Percentiles rank a stretch among this genome's conserved stretches.
Conservation (phyloP, 30 jellyfish, hydroid and myxozoan genomes). For the Chironex yamaguchii region DNA sequence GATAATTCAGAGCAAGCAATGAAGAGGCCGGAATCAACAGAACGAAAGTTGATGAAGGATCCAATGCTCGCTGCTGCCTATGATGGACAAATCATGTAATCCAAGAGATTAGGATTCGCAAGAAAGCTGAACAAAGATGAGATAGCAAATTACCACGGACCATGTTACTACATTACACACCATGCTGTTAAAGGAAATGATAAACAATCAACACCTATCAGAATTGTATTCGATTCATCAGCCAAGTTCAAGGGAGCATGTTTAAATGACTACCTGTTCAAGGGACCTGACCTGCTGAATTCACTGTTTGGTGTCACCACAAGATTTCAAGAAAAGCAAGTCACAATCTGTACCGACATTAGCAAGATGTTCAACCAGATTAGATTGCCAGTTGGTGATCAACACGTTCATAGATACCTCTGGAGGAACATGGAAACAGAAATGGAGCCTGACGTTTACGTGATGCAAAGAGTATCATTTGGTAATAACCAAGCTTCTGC, state of each 20-base stretch:
- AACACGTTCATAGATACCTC: conserved; percentile 70
- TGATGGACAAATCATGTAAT: not conserved
- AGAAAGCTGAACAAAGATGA: conserved; percentile 1
- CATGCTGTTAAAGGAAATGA: conserved; percentile 21
- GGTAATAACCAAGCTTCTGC: conserved; percentile 79
- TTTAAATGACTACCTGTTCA: not conserved
- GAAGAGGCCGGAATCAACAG: not conserved
- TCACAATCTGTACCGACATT: conserved; percentile 60
- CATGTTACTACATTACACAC: conserved; percentile 16
- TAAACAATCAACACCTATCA: not conserved
- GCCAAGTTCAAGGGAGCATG: conserved; percentile 10
- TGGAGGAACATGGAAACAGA: conserved; percentile 64
- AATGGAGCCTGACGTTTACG: conserved; percentile 46
- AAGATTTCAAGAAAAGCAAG: conserved; percentile 70
- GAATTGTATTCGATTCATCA: conserved; percentile 9
- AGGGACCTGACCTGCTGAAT: conserved; percentile 36
- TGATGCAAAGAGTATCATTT: conserved; percentile 44
- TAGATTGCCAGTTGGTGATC: conserved; percentile 62
- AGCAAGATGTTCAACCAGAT: conserved; percentile 59
- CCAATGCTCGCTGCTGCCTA: conserved; percentile 4
- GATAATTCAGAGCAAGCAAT: not conserved
- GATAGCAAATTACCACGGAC: conserved; percentile 1
- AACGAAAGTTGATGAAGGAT: not conserved
- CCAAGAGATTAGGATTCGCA: not conserved
- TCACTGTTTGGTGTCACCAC: conserved; percentile 5